phyloP scores from a whole-genome alignment of 2,113 vertebrate genomes.

The Lethenteron camtschaticum region DNA sequence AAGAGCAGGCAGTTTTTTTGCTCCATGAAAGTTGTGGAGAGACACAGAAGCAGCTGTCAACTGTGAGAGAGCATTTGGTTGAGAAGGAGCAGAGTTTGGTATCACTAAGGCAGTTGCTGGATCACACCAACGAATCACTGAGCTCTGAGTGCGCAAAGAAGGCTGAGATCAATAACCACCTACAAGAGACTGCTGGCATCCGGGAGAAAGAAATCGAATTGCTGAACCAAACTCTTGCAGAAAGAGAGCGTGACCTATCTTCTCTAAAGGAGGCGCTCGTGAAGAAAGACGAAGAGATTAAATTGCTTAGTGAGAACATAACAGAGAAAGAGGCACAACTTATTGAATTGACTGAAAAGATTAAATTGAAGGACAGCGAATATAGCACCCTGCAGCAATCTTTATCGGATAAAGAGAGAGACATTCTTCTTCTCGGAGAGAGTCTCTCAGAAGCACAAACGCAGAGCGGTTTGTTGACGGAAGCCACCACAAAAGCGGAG shows the following conservation, averaged over 20 bases:
- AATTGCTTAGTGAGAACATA: background rate
- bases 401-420: too few species aligned
- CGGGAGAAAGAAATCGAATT: background rate
- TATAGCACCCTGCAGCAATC: too few species aligned
- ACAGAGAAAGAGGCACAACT: too few species aligned
- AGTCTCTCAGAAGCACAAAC: too few species aligned
- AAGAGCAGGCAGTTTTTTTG: background rate
- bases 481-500: background rate
- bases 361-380: too few species aligned
- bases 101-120: too few species aligned
- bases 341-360: too few species aligned
- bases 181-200: background rate
- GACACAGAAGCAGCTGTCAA: background rate
- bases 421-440: too few species aligned
- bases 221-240: slow-evolving; percentile 13
- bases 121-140: background rate
- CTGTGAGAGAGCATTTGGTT: background rate
- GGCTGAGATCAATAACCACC: background rate
- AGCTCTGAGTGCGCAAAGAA: background rate
- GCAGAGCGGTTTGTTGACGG: too few species aligned
- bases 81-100: too few species aligned
- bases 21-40: background rate
- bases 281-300: slow-evolving; percentile 30
- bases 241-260: slow-evolving; percentile 22
- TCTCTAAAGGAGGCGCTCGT: slow-evolving; percentile 28